These are phyloP conservation scores for Eupeodes corollae DNA, from an alignment of 1,140 invertebrate genomes.

Conservation along the genomic window DNA sequence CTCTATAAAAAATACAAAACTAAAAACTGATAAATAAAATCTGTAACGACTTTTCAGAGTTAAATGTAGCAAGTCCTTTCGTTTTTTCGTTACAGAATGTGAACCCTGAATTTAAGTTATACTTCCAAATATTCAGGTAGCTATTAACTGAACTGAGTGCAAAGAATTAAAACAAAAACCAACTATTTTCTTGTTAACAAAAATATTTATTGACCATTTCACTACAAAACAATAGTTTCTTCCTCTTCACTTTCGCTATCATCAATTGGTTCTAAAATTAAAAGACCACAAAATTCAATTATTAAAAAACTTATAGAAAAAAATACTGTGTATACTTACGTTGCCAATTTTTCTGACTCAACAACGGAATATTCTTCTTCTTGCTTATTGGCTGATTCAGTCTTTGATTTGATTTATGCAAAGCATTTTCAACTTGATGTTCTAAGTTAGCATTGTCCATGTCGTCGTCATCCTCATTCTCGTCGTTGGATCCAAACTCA, in stretches of 20 bases:
- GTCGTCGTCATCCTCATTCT: neutral
- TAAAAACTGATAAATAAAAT: no score
- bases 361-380: conserved; percentile 1
- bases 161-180: no score
- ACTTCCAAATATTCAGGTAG: no score
- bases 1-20: no score
- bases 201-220: neutral
- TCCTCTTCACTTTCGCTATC: conserved; percentile 11
- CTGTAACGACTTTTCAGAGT: no score
- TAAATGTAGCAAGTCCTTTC: no score
- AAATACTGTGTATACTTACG: no score
- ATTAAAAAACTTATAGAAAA: neutral
- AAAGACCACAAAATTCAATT: neutral
- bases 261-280: conserved; percentile 3
- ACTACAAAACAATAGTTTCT: conserved; percentile 3
- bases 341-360: neutral
- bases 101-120: no score
- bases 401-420: neutral
- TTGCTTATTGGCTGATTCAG: conserved; percentile 5
- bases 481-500: neutral
- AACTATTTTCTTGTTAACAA: neutral
- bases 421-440: neutral
- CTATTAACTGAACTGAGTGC: no score
- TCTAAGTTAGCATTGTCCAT: conserved; percentile 1
- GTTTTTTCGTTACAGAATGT: no score